Base-by-base conservation (phyloP, 1,140 invertebrate species). In the Nomia melanderi region DNA sequence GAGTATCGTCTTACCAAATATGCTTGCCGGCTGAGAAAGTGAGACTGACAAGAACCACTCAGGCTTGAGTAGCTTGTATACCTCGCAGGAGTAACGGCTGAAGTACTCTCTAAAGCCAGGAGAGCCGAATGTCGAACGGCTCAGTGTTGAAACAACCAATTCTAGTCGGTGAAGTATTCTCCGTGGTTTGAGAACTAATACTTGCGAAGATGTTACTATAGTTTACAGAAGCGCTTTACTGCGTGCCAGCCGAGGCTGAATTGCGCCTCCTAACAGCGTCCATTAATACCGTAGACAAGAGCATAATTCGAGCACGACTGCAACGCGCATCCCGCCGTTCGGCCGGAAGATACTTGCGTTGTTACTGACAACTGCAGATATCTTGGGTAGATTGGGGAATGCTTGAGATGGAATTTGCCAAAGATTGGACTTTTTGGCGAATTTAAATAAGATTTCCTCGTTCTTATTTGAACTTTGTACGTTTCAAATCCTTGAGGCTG, bases 1-100 rank as follows among this genome's bases (percentile, higher is more conserved):
- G 53, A 71, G 67, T 83, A 83, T 83, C 81, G 66, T 83, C 81
- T 83, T 83, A 78, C 74, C 69, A 83, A 83, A 83, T 83, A 83
- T 83, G 81, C 81, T 63, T 63, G 25, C 65, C 31, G 63, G 62
- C 73, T 78, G 79, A 70, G 81, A 83, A 83, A 83, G 81, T 81
- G 81, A 83, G 70, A 82, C 75, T 44, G 80, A 62, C 79, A 78
- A 83, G 81, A 78, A 82, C 56, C 79, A 83, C 80, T 83, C 69
- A 47, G 65, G 59, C 67, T 67, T 66, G 56, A 83, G 79, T 78
- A 82, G 50, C 74, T 83, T 83, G 79, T 81, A 78, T 63, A 69
- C 69, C 31, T 63, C 50, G 81, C 63, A 66, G 67, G 79, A 83
- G 81, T 82, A 82, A 82, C 81, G 81, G 74, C 63, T 83, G 25